These are phyloP conservation scores for Formica aserva DNA, from an alignment of 2,888 invertebrate genomes.

Conservation along the genomic window DNA sequence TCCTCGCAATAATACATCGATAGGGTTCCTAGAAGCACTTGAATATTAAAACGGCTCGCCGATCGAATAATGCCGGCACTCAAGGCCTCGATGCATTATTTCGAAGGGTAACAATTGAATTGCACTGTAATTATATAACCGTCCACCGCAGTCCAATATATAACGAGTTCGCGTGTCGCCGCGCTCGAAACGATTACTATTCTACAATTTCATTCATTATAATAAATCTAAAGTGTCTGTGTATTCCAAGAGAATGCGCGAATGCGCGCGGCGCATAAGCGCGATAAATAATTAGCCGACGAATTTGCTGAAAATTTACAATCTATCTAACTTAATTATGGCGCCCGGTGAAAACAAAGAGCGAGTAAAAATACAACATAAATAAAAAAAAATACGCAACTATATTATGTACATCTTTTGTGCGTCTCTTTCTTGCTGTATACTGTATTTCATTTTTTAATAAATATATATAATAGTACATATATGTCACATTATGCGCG, in stretches of 20 bases:
- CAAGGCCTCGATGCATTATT: constrained; percentile 36
- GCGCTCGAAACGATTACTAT: constrained; percentile 34
- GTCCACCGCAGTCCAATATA: constrained; percentile 9
- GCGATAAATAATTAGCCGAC: constrained; percentile 33
- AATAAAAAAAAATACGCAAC: neutral
- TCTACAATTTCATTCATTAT: constrained; percentile 46
- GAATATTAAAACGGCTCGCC: constrained; percentile 31
- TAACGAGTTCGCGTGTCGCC: constrained; percentile 39
- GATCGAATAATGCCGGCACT: constrained; percentile 20
- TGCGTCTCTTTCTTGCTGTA: neutral
- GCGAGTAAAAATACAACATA: neutral
- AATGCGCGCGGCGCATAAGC: constrained; percentile 2
- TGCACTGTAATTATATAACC: constrained; percentile 29
- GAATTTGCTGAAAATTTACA: constrained; percentile 39
- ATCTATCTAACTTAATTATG: constrained; percentile 40
- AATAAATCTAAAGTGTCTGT: constrained; percentile 31
- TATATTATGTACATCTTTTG: neutral
- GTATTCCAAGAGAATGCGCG: constrained; percentile 16
- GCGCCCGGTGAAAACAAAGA: neutral
- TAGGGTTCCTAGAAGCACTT: neutral
- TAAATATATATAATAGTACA: neutral
- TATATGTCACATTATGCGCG: neutral
- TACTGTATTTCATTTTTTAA: constrained; percentile 3
- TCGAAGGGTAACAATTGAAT: constrained; percentile 36
- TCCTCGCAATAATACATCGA: constrained; percentile 1